Conservation (phyloP, 2,888 invertebrate genomes). For the Griposia aprilina region DNA sequence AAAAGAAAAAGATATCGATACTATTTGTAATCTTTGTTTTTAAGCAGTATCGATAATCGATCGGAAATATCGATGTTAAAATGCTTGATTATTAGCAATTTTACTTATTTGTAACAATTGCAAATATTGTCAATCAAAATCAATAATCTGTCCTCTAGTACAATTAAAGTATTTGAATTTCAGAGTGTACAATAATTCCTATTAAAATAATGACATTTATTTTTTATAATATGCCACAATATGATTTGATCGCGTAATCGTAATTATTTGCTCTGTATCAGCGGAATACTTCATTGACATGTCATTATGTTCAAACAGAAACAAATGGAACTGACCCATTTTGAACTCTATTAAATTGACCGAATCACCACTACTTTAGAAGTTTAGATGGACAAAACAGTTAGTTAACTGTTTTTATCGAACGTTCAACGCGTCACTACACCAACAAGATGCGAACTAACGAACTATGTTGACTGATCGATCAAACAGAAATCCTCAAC, state of each 20-base stretch:
- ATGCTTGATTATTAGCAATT: conserved; percentile 20
- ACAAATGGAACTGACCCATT: conserved; percentile 34
- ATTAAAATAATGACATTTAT: conserved; percentile 24
- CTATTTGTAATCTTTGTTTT: conserved; percentile 65
- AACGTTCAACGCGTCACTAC: background rate
- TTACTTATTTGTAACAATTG: conserved; percentile 32
- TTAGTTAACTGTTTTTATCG: conserved; percentile 4
- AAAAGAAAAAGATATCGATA: conserved; percentile 53
- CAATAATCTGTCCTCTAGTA: conserved; percentile 22
- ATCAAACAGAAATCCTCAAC: background rate
- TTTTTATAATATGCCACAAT: conserved; percentile 38
- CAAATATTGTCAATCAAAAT: conserved; percentile 33
- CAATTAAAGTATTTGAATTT: conserved; percentile 21
- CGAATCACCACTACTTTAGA: background rate
- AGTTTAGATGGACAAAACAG: background rate
- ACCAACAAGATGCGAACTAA: background rate
- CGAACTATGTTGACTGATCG: background rate
- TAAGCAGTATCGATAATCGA: conserved; percentile 57
- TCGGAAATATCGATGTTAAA: conserved; percentile 51
- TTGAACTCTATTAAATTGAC: conserved; percentile 9
- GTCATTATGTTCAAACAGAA: conserved; percentile 1
- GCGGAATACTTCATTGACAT: conserved; percentile 1
- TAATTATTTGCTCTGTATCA: background rate
- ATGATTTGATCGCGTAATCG: conserved; percentile 47
- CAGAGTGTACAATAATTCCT: conserved; percentile 15